Percentiles rank a stretch among this genome's conserved stretches.
Evolutionary conservation across 1,140 invertebrate species (phyloP).

Genomic region (Dysdera silvatica): DNA sequence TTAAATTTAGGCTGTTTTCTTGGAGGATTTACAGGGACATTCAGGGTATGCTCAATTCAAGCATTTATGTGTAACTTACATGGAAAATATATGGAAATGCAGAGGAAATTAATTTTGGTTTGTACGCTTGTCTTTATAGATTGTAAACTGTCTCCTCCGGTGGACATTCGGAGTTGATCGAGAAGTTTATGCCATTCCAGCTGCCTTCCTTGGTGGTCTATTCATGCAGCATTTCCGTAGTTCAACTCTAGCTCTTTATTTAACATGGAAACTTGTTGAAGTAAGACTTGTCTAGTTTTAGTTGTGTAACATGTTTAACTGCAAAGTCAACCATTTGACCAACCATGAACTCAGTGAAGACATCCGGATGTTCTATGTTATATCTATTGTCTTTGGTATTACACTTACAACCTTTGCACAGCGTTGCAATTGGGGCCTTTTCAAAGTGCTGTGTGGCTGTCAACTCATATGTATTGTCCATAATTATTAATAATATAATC

Average conservation of each 20-base stretch:
- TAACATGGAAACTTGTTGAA: slow-evolving; percentile 34
- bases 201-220: slow-evolving; percentile 24
- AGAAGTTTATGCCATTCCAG: slow-evolving; percentile 22
- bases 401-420: neutral
- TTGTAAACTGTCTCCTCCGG: slow-evolving; percentile 24
- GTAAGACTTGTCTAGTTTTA: slow-evolving; percentile 2
- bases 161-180: slow-evolving; percentile 6
- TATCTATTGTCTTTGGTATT: neutral
- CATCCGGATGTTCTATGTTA: neutral
- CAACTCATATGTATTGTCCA: no score
- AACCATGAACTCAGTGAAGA: no score
- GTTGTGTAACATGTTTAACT: no score
- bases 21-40: slow-evolving; percentile 31
- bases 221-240: slow-evolving; percentile 28
- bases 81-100: neutral
- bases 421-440: neutral
- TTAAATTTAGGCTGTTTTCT: slow-evolving; percentile 32
- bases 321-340: no score
- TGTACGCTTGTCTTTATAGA: slow-evolving; percentile 2
- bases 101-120: neutral
- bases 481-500: no score
- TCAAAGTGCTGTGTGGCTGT: no score
- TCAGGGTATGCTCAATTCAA: neutral
- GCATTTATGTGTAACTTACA: neutral
- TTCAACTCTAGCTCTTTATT: slow-evolving; percentile 30